Percentiles rank a stretch among this genome's conserved stretches.
These are phyloP conservation scores for Clivina fossor DNA, from an alignment of 2,888 invertebrate genomes.

Conservation along the genomic window DNA sequence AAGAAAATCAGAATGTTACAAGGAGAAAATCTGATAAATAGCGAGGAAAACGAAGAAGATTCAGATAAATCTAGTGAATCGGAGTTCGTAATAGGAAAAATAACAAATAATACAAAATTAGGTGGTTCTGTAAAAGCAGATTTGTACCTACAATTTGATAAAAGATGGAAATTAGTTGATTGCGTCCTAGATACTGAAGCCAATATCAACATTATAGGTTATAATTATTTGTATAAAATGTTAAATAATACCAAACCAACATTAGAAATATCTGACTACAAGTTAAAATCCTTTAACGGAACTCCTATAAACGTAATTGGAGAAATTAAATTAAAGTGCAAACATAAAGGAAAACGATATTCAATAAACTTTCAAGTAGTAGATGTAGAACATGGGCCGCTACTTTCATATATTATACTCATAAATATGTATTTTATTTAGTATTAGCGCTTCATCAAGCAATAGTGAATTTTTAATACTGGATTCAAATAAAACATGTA, in stretches of 20 bases:
- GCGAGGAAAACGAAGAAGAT: neutral
- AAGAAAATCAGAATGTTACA: neutral
- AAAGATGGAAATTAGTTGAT: neutral
- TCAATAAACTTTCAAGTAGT: constrained; percentile 6
- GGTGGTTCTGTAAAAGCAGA: neutral
- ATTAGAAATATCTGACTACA: constrained; percentile 1
- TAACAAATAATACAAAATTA: neutral
- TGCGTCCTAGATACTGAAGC: constrained; percentile 6
- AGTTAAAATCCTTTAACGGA: constrained; percentile 1
- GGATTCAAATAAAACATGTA: no score
- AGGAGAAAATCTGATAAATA: constrained; percentile 3
- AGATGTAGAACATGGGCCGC: constrained; percentile 9
- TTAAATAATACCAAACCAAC: neutral
- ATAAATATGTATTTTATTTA: no score
- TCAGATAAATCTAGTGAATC: constrained; percentile 3
- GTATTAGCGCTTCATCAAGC: no score
- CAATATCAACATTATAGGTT: constrained; percentile 5
- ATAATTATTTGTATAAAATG: neutral
- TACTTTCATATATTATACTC: no score
- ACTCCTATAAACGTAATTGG: no score
- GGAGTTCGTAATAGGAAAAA: constrained; percentile 8
- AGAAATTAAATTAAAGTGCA: constrained; percentile 2
- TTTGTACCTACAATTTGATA: constrained; percentile 1
- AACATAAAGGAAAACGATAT: constrained; percentile 5
- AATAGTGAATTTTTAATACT: no score